Percentiles rank a stretch among this genome's conserved stretches.
Conservation (phyloP, 2,113 vertebrate species). For the Muscicapa adusta region DNA sequence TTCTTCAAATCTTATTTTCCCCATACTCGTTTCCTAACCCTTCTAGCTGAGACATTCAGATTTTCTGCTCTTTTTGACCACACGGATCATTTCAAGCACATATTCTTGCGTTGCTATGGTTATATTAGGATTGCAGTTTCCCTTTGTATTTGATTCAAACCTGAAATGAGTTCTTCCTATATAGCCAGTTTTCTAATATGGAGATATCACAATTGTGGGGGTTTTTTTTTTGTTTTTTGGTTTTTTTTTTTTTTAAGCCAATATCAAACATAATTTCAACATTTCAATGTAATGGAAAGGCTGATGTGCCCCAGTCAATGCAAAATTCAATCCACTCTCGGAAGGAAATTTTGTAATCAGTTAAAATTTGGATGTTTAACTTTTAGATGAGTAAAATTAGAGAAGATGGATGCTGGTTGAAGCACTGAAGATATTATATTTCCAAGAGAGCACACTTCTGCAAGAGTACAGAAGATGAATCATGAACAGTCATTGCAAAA, state of each 20-base stretch:
- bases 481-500: background rate
- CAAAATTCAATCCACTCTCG: background rate
- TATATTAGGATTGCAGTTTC: constrained; percentile 6
- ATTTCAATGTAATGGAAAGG: background rate
- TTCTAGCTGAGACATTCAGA: background rate
- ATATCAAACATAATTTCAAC: background rate
- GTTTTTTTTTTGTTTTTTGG: background rate
- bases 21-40: background rate
- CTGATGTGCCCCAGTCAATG: background rate
- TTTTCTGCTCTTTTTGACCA: constrained; percentile 14
- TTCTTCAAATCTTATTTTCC: background rate
- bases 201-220: background rate
- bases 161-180: background rate
- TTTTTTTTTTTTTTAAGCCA: background rate
- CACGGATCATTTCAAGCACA: constrained; percentile 4
- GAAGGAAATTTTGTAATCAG: background rate
- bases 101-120: constrained; percentile 27
- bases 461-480: background rate
- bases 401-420: background rate
- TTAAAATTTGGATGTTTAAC: background rate
- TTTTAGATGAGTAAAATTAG: background rate
- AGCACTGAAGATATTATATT: background rate
- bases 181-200: background rate
- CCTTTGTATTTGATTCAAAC: constrained; percentile 7
- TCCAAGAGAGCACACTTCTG: background rate